Percentiles rank a stretch among this genome's conserved stretches.
phyloP scores from a whole-genome alignment of 1,140 invertebrate genomes.

The Trichonephila clavipes region DNA sequence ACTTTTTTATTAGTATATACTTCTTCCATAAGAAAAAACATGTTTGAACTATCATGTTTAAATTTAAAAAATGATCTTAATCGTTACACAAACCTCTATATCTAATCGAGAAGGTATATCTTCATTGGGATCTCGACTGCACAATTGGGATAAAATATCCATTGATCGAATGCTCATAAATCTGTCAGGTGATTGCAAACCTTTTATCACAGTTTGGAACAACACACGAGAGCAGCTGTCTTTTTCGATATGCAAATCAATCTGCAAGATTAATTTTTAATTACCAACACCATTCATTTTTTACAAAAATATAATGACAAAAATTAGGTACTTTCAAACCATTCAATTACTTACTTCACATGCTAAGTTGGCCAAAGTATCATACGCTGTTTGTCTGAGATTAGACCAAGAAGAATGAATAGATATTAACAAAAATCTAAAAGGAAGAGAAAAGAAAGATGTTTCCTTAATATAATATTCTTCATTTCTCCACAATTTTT shows the following conservation, averaged over 20 bases:
- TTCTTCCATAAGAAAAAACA: no score
- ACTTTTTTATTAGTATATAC: no score
- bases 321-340: neutral
- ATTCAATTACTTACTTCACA: conserved; percentile 84
- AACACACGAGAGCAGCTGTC: conserved; percentile 82
- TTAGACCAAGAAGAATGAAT: conserved; percentile 89
- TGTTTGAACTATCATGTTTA: neutral
- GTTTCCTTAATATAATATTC: no score
- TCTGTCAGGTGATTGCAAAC: conserved; percentile 89
- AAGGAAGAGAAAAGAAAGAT: neutral
- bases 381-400: conserved; percentile 90
- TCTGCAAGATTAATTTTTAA: conserved; percentile 75
- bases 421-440: conserved; percentile 92
- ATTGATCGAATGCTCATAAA: conserved; percentile 89
- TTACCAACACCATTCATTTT: no score
- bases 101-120: conserved; percentile 87
- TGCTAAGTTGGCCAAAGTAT: conserved; percentile 95
- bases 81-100: conserved; percentile 81
- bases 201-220: conserved; percentile 88
- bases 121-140: conserved; percentile 92
- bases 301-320: neutral
- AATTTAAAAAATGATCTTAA: neutral
- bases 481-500: no score
- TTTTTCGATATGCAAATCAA: conserved; percentile 79
- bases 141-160: conserved; percentile 93